A percentile compares a stretch with the other conserved stretches of the same genome.
These are phyloP conservation scores for Thalassoma bifasciatum DNA, from an alignment of 2,113 vertebrate species.

Conservation along the genomic window DNA sequence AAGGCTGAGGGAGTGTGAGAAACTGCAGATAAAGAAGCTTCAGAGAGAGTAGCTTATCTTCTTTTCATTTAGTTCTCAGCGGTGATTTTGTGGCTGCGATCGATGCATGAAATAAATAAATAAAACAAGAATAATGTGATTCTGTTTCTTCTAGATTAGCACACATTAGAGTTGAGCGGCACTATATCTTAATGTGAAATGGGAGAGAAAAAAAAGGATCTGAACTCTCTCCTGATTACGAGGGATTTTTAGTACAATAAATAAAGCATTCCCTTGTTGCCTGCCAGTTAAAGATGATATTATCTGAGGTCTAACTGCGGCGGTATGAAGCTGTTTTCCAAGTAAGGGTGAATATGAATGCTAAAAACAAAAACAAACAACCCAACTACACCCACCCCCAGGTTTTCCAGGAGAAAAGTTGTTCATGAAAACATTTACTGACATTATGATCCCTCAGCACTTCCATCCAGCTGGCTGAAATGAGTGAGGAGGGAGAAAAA, in stretches of 20 bases:
- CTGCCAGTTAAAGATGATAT: slow-evolving; percentile 41
- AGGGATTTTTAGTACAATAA: slow-evolving; percentile 61
- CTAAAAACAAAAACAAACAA: slow-evolving; percentile 36
- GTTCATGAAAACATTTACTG: slow-evolving; percentile 75
- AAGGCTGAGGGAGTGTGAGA: slow-evolving; percentile 12
- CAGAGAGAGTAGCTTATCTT: slow-evolving; percentile 62
- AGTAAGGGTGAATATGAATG: slow-evolving; percentile 32
- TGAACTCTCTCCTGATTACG: slow-evolving; percentile 47
- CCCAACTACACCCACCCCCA: too few relatives aligned
- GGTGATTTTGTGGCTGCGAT: slow-evolving; percentile 54
- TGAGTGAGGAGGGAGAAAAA: slow-evolving; percentile 37
- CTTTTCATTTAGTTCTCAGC: slow-evolving; percentile 69
- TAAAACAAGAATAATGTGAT: slow-evolving; percentile 63
- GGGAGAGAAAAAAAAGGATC: slow-evolving; percentile 10
- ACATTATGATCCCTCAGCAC: slow-evolving; percentile 69
- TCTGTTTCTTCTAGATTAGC: slow-evolving; percentile 72
- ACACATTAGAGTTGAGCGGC: slow-evolving; percentile 49
- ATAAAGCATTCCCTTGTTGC: slow-evolving; percentile 50
- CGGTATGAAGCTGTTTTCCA: slow-evolving; percentile 41
- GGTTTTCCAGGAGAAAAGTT: slow-evolving; percentile 48
- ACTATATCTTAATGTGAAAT: slow-evolving; percentile 42
- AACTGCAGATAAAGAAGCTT: slow-evolving; percentile 51
- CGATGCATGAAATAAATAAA: slow-evolving; percentile 70
- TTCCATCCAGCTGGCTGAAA: slow-evolving; percentile 50
- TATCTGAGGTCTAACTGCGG: slow-evolving; percentile 33